Evolutionary conservation across 2,113 vertebrate genomes (phyloP).

Genomic region (Gambusia holbrooki): DNA sequence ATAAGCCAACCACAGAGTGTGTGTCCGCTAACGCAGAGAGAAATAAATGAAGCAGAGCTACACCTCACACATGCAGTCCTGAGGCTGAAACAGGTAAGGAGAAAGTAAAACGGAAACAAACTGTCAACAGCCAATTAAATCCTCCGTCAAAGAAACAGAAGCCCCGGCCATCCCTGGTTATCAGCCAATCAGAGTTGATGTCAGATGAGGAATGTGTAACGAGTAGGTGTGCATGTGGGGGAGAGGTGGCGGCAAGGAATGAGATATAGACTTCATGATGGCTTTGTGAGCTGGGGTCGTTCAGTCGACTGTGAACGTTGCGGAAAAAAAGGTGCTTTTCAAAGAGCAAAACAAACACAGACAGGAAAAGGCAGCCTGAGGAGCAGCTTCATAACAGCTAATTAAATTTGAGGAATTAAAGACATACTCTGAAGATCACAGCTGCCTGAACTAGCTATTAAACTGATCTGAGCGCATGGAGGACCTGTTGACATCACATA

Average conservation of each 20-base stretch:
- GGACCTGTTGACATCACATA: slow-evolving; percentile 25
- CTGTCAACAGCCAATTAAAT: slow-evolving; percentile 55
- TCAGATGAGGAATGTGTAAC: slow-evolving; percentile 48
- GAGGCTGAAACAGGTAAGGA: slow-evolving; percentile 38
- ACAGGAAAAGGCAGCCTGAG: slow-evolving; percentile 3
- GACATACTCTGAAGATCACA: slow-evolving; percentile 15
- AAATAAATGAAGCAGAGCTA: slow-evolving; percentile 8
- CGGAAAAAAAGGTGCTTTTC: not conserved
- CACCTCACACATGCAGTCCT: not conserved
- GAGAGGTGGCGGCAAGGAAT: slow-evolving; percentile 11
- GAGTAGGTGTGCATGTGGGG: slow-evolving; percentile 30
- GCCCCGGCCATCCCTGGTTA: slow-evolving; percentile 24
- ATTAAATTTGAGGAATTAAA: slow-evolving; percentile 9
- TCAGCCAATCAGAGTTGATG: slow-evolving; percentile 53
- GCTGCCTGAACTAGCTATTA: slow-evolving; percentile 33
- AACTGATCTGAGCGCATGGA: slow-evolving; percentile 18
- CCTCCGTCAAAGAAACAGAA: slow-evolving; percentile 10
- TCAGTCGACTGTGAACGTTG: not conserved
- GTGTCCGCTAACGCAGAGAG: not conserved
- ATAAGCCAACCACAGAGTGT: slow-evolving; percentile 2
- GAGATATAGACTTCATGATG: slow-evolving; percentile 23
- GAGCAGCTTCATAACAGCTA: not conserved
- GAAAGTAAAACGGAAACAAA: slow-evolving; percentile 34
- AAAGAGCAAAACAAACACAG: slow-evolving; percentile 15
- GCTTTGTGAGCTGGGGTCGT: slow-evolving; percentile 6